phyloP scores from a whole-genome alignment of 2,797 vertebrate genomes.

The Neostethus bicornis region DNA sequence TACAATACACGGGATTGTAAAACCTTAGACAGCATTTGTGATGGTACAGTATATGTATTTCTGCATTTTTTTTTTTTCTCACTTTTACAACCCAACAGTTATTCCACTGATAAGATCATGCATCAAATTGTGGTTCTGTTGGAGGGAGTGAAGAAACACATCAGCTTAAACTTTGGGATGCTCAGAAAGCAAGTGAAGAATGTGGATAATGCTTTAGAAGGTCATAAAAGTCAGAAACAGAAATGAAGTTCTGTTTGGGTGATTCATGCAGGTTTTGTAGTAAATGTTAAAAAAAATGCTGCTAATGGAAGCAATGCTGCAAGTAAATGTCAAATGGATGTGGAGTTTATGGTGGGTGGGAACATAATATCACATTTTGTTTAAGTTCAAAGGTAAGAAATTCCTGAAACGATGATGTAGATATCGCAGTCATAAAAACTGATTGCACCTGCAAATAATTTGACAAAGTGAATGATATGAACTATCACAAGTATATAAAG shows the following conservation, averaged over 20 bases:
- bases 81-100: background rate
- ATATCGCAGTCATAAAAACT: conserved; percentile 9
- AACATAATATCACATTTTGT: conserved; percentile 26
- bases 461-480: background rate
- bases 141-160: conserved; percentile 4
- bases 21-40: conserved; percentile 10
- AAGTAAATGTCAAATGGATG: conserved; percentile 15
- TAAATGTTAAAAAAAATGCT: conserved; percentile 16
- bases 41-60: background rate
- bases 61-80: conserved; percentile 41
- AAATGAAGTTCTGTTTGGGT: conserved; percentile 1
- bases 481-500: too few species aligned
- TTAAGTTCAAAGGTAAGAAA: conserved; percentile 29
- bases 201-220: conserved; percentile 49
- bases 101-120: conserved; percentile 14
- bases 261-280: conserved; percentile 34
- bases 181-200: conserved; percentile 33
- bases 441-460: conserved; percentile 7
- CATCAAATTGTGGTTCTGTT: conserved; percentile 5
- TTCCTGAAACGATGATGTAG: background rate
- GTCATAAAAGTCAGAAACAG: conserved; percentile 11
- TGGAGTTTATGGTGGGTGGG: conserved; percentile 28
- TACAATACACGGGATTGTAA: conserved; percentile 6
- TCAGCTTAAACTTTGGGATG: conserved; percentile 14
- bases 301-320: conserved; percentile 4